A percentile compares a stretch with the other conserved stretches of the same genome.
These are phyloP conservation scores for Vanessa atalanta DNA, from an alignment of 1,140 invertebrate species.

Conservation along the genomic window DNA sequence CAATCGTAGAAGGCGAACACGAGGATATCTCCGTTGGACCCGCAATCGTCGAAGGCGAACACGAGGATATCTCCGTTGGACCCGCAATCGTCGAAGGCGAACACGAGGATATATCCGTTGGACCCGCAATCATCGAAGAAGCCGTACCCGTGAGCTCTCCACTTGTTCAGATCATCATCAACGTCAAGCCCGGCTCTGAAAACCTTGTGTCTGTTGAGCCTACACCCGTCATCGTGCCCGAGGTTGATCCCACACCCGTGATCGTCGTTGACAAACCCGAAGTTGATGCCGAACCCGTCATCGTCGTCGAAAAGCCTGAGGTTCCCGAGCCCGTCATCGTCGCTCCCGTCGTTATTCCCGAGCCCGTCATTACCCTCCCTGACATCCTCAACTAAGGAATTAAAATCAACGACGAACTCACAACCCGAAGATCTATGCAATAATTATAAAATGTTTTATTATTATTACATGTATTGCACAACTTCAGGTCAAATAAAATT, in stretches of 20 bases:
- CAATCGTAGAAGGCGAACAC: conserved; percentile 25
- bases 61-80: conserved; percentile 10
- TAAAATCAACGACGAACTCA: not conserved
- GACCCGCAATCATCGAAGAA: not conserved
- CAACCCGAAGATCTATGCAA: too few relatives aligned
- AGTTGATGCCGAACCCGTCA: not conserved
- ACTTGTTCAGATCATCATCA: conserved; percentile 43
- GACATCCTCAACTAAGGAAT: not conserved
- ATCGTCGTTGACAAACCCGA: conserved; percentile 1
- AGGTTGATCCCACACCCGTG: not conserved
- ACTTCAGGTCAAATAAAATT: too few relatives aligned
- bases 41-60: conserved; percentile 38
- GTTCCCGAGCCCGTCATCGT: not conserved
- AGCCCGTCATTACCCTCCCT: not conserved
- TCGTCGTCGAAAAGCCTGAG: conserved; percentile 11
- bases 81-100: not conserved
- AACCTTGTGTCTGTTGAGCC: conserved; percentile 12
- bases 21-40: conserved; percentile 38
- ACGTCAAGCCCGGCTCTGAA: conserved; percentile 43
- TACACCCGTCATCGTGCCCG: not conserved
- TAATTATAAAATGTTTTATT: too few relatives aligned
- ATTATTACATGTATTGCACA: too few relatives aligned
- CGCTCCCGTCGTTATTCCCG: not conserved
- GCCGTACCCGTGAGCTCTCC: not conserved
- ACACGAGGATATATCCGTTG: not conserved